phyloP scores from a whole-genome alignment of 2,797 vertebrate genomes.

The Hippopotamyrus pictus region DNA sequence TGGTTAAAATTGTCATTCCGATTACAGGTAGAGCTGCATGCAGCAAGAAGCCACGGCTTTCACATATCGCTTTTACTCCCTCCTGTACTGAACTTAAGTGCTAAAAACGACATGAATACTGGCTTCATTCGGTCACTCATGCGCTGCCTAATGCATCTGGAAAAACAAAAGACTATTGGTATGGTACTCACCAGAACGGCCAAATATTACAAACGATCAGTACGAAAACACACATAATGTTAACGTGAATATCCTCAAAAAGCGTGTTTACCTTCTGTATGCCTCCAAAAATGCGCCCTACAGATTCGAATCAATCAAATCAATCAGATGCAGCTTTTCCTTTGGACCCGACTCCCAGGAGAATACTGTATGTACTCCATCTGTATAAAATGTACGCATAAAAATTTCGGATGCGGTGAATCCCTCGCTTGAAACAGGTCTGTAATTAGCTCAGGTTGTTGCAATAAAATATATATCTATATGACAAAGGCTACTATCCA shows the following conservation, averaged over 20 bases:
- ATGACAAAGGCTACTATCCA: not conserved
- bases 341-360: not conserved
- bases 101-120: not conserved
- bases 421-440: not conserved
- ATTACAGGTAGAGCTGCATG: not conserved
- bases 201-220: not conserved
- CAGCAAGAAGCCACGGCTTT: not conserved
- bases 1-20: not conserved
- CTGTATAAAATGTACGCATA: not conserved
- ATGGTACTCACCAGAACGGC: not conserved
- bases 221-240: too few relatives aligned
- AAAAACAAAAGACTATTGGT: not conserved
- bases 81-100: not conserved
- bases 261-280: constrained; percentile 14
- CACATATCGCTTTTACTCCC: not conserved
- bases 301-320: not conserved
- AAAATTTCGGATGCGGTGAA: not conserved
- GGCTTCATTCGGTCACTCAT: not conserved
- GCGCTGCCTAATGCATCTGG: not conserved
- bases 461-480: not conserved
- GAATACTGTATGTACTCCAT: constrained; percentile 10
- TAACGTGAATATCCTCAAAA: not conserved
- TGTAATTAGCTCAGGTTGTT: not conserved
- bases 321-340: not conserved
- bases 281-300: not conserved